phyloP scores from a whole-genome alignment of 2,888 invertebrate species.

The Brachynemurus nebulosus region DNA sequence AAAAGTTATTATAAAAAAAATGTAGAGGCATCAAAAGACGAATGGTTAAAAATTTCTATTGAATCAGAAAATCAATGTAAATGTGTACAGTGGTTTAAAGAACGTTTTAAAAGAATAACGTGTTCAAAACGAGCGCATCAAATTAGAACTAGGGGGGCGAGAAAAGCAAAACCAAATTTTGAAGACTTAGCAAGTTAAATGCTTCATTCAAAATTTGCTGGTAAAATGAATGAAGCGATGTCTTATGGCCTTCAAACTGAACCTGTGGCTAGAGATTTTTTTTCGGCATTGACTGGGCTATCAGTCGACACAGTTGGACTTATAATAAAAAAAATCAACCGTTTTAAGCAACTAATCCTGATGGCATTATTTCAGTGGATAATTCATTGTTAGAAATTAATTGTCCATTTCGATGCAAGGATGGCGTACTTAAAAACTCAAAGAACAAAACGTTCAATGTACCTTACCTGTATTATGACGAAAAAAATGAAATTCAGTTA shows the following conservation, averaged over 20 bases:
- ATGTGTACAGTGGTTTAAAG: conserved; percentile 12
- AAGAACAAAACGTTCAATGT: background rate
- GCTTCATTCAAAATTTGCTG: background rate
- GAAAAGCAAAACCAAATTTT: too few species aligned
- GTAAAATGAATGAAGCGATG: background rate
- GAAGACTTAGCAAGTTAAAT: conserved; percentile 11
- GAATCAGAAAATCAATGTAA: conserved; percentile 8
- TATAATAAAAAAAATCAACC: background rate
- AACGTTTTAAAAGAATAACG: conserved; percentile 11
- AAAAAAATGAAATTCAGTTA: conserved; percentile 4
- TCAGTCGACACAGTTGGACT: background rate
- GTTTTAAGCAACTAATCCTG: conserved; percentile 9
- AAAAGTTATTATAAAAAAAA: too few species aligned
- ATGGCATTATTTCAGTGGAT: conserved; percentile 9
- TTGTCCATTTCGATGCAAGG: conserved; percentile 12
- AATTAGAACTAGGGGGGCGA: conserved; percentile 10
- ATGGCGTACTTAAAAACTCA: conserved; percentile 10
- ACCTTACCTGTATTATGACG: background rate
- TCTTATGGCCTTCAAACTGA: background rate
- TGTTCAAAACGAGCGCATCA: conserved; percentile 11
- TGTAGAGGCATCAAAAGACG: too few species aligned
- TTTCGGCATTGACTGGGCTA: background rate
- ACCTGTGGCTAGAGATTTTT: background rate
- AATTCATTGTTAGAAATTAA: conserved; percentile 14
- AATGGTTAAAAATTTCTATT: too few species aligned